Base-by-base conservation (phyloP, 2,797 vertebrate species). In the Galago senegalensis region DNA sequence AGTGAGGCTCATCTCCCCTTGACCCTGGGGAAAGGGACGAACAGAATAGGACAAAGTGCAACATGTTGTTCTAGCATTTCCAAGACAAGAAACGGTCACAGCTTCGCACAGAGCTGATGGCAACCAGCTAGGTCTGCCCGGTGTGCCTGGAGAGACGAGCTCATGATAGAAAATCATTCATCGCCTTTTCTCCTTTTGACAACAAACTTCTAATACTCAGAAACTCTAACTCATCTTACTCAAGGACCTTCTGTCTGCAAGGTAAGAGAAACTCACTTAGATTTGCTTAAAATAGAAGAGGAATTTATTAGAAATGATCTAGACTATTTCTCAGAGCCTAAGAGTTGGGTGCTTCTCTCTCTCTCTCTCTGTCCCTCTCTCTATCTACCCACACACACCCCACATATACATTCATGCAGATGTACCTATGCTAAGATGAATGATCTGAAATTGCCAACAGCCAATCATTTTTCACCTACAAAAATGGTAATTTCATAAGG, bases 111-210 rank as follows among this genome's bases (percentile, higher is more conserved):
- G 34, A 7, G 0, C 40, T n/a, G 7, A 20, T 4, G 2, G 40
- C 7, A 1, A 9, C 16, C 2, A 10, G 77, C 34, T 61, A 5
- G 0, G 0, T 31, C 53, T 7, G 8, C 5, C 31, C 8, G 13
- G 23, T 31, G 4, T 40, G 46, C 58, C 23, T 25, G 2, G n/a
- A 63, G 27, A 20, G 5, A 0, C 1, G 3, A 80, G 23, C 23
- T 20, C 4, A 31, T 14, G 46, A 31, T 9, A 3, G 5, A 4
- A 82, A 76, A 29, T 21, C 43, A 11, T 34, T 14, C 16, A 2
- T 9, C 31, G 40, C 18, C 43, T 37, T 49, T n/a, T 29, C 72
- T 80, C 23, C 85, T 56, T 43, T n/a, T 16, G 5, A 40, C 7
- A 9, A 53, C 29, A 60, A 72, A 46, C 3, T 13, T 63, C 20